A percentile compares a stretch with the other conserved stretches of the same genome.
phyloP scores from a whole-genome alignment of 2,797 vertebrate species.

The Acomys russatus region DNA sequence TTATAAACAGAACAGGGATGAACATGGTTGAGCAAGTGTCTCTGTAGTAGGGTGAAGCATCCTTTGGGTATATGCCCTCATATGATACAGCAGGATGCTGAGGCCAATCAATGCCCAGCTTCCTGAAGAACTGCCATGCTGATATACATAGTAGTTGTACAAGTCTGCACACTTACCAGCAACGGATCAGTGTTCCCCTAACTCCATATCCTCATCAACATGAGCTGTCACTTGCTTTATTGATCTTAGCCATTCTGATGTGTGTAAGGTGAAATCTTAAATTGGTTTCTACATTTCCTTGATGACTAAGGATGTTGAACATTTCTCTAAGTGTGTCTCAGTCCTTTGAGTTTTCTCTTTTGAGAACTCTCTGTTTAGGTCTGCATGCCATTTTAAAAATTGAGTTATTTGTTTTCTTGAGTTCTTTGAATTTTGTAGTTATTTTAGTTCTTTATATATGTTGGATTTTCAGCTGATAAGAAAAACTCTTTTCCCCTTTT shows the following conservation, averaged over 20 bases:
- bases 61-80: neutral
- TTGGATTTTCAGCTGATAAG: neutral
- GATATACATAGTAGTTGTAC: neutral
- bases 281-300: neutral
- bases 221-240: neutral
- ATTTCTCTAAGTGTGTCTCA: neutral
- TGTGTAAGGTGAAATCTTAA: neutral
- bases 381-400: neutral
- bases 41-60: neutral
- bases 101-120: neutral
- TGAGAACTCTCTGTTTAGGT: neutral
- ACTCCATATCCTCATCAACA: neutral
- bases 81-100: neutral
- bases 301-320: neutral
- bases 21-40: neutral
- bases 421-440: no score
- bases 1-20: neutral
- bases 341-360: neutral
- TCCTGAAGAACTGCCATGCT: neutral
- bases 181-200: neutral
- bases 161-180: neutral
- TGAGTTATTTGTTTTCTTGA: neutral
- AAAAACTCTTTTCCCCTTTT: neutral
- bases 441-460: neutral
- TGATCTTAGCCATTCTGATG: neutral